phyloP scores from a whole-genome alignment of 2,888 invertebrate species.

The Drosophila merina region DNA sequence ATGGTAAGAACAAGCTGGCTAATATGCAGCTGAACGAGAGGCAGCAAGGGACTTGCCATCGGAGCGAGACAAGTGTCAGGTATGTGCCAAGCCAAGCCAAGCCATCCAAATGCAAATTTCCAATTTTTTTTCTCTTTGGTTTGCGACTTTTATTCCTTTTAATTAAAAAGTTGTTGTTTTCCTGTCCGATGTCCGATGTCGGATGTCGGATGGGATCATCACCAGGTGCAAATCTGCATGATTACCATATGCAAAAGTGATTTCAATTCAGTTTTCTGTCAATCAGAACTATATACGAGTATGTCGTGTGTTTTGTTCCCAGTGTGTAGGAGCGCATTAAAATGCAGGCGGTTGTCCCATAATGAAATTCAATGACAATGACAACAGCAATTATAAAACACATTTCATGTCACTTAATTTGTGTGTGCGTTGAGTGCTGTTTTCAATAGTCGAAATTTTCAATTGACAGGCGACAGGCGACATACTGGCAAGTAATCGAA shows the following conservation, averaged over 20 bases:
- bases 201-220: slow-evolving; percentile 26
- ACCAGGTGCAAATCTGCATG: slow-evolving; percentile 25
- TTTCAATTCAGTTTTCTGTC: slow-evolving; percentile 29
- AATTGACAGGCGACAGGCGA: slow-evolving; percentile 9
- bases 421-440: slow-evolving; percentile 18
- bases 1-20: background rate
- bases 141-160: slow-evolving; percentile 55
- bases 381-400: slow-evolving; percentile 53
- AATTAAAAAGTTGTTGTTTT: slow-evolving; percentile 63
- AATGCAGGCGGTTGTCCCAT: slow-evolving; percentile 51
- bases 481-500: background rate
- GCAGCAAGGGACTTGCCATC: slow-evolving; percentile 1
- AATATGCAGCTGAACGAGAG: background rate
- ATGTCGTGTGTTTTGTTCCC: background rate
- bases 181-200: slow-evolving; percentile 33
- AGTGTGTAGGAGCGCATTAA: slow-evolving; percentile 20
- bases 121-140: slow-evolving; percentile 12
- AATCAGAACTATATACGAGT: slow-evolving; percentile 6
- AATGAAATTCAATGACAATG: slow-evolving; percentile 64
- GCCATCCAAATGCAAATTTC: slow-evolving; percentile 51
- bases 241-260: slow-evolving; percentile 28
- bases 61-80: slow-evolving; percentile 45
- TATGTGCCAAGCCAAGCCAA: slow-evolving; percentile 19
- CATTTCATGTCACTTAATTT: slow-evolving; percentile 51
- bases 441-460: background rate